Evolutionary conservation across 1,140 invertebrate genomes (phyloP).

Genomic region (Thaumatotibia leucotreta): DNA sequence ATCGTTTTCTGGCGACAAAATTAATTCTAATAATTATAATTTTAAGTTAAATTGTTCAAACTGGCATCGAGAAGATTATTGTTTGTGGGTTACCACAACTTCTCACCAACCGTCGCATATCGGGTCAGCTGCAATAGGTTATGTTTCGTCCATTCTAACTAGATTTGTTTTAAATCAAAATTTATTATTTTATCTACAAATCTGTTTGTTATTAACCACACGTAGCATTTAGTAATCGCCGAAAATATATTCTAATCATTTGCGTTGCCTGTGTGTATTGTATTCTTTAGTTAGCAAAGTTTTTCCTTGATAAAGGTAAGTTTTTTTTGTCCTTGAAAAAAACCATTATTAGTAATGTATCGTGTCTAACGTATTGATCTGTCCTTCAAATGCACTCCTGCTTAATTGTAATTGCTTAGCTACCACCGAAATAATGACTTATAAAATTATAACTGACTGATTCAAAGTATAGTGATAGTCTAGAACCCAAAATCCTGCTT

Average conservation of each 20-base stretch:
- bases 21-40: not conserved
- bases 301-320: not conserved
- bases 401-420: not conserved
- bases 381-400: not conserved
- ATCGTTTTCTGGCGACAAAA: not conserved
- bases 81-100: slow-evolving; percentile 50
- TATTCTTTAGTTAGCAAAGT: not conserved
- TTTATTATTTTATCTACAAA: slow-evolving; percentile 15
- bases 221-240: not conserved
- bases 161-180: slow-evolving; percentile 25
- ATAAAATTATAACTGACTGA: too few species aligned
- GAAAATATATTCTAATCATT: not conserved
- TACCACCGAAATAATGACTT: not conserved
- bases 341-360: not conserved
- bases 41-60: slow-evolving; percentile 35
- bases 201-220: not conserved
- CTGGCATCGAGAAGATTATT: slow-evolving; percentile 61
- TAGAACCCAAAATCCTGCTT: too few species aligned
- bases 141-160: slow-evolving; percentile 29
- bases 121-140: slow-evolving; percentile 47
- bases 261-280: not conserved
- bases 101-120: slow-evolving; percentile 41
- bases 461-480: too few species aligned
- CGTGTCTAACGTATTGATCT: not conserved
- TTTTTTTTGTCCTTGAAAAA: not conserved